Evolutionary conservation across 2,888 invertebrate species (phyloP), one percentile per base, ranked within the genome.

Genomic region (Endomychus coccineus): DNA sequence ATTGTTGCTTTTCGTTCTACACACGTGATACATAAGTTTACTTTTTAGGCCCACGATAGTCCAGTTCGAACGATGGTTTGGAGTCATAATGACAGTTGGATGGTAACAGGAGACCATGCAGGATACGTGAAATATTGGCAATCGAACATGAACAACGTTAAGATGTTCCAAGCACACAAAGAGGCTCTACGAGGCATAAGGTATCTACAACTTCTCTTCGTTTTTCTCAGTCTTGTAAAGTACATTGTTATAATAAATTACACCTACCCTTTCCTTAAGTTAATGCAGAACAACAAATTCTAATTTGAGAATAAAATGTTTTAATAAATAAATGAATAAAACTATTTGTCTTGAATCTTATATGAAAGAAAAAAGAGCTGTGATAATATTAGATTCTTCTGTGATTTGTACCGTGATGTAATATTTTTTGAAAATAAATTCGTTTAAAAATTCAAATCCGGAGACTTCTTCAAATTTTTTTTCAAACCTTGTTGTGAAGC

Each of bases 71-170:
- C 96, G 36, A 96, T 99, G 96, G 88, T 92, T 28, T 99, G 98
- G 98, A 95, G 95, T 34, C 94, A 96, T 69, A 96, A 94, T 58
- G 97, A 97, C 71, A 87, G 88, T 54, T 99, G 98, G 98, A 95
- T 99, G 94, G 89, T 98, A 42, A 97, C 97, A 0, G 98, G 92
- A 13, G 98, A 99, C 70, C 96, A 97, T 66, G 85, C 87, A 33
- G 98, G 98, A 42, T 98, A 90, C 66, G 92, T 99, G 48, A 99
- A 99, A 64, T 99, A 99, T 71, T 99, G 98, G 98, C 98, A 99
- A 75, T 92, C 95, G 55, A 99, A 99, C 71, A 99, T 99, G 98
- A 99, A 99, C 74, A 98, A 98, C 73, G 98, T 99, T 39, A 97
- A 98, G 78, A 97, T 98, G 95, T 99, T 94, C 75, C 97, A 97